Base-by-base conservation (phyloP, 2,797 vertebrate species). In the Takifugu ocellatus region DNA sequence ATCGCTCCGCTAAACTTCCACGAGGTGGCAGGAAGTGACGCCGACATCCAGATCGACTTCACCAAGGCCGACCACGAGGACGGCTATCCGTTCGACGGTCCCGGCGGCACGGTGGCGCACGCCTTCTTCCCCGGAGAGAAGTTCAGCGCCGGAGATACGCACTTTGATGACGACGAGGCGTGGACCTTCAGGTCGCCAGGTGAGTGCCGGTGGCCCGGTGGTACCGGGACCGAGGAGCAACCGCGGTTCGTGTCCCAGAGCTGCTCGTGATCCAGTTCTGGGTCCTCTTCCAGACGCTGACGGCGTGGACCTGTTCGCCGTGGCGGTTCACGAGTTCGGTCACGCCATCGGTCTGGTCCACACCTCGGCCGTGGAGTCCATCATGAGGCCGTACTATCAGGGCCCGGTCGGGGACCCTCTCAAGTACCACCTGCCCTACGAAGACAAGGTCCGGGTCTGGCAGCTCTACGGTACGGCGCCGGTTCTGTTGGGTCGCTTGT, bases 301-400 rank as follows among this genome's bases (percentile, higher is more conserved):
- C 0, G 94, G 95, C 42, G 95, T 96, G 94, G 97, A 99, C 77
- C 88, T 99, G 42, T 99, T 98, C 27, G 94, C 97, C 0, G 97
- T 99, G 15, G 97, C 97, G 0, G 95, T 99, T 31, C 97, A 99
- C 0, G 97, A 97, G 77, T 99, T 99, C 1, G 97, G 97, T 56
- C 97, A 99, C 0, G 95, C 97, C 71, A 95, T 99, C 1, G 97
- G 97, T 16, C 87, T 99, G 76, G 93, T 94, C 27, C 97, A 99
- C 61, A 93, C 94, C 45, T 95, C 96, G 0, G 91, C 94, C 60
- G 83, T 92, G 0, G 91, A 92, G 71, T 99, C 97, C 68, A 96
- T 99, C 87, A 98, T 98, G 97, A 92, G 93, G 39, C 97, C 97
- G 0, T 99, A 99, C 79, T 99, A 99, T 88, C 95, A 94, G 81